Conservation (phyloP, 37 sponge, comb jelly and placozoan species). For the Chondrosia reniformis region DNA sequence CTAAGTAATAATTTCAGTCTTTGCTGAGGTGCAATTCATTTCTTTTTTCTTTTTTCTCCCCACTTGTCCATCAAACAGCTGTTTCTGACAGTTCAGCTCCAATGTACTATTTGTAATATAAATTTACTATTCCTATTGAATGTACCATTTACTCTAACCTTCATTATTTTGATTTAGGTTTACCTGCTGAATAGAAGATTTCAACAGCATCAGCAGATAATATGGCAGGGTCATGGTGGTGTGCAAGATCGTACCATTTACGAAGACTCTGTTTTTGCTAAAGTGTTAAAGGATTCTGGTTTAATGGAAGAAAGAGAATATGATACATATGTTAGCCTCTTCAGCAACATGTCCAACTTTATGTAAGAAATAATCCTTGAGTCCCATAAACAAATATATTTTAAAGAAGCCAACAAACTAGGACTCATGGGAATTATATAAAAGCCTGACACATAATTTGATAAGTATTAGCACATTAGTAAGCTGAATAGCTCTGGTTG, state of each 20-base stretch:
- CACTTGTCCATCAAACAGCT: not conserved
- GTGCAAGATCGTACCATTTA: constrained; percentile 97
- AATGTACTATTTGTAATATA: not conserved
- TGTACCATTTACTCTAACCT: no score
- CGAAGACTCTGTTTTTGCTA: constrained; percentile 96
- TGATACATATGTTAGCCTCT: constrained; percentile 82
- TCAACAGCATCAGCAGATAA: constrained; percentile 98
- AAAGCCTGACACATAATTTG: no score
- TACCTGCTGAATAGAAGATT: constrained; percentile 86
- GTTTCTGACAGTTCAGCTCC: not conserved
- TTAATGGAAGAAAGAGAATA: constrained; percentile 94
- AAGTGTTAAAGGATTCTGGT: constrained; percentile 80
- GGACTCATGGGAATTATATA: no score
- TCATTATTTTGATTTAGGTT: no score
- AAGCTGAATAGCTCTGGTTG: no score
- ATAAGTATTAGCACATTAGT: no score
- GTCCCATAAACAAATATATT: no score
- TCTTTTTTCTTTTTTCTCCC: no score
- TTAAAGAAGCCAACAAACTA: no score
- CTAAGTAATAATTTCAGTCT: no score
- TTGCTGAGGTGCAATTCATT: no score
- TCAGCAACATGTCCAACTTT: constrained; percentile 99
- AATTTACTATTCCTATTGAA: not conserved
- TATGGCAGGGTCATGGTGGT: constrained; percentile 94
- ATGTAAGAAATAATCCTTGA: constrained; percentile 62